Conservation (phyloP, 1,140 invertebrate species). For the Penaeus chinensis region DNA sequence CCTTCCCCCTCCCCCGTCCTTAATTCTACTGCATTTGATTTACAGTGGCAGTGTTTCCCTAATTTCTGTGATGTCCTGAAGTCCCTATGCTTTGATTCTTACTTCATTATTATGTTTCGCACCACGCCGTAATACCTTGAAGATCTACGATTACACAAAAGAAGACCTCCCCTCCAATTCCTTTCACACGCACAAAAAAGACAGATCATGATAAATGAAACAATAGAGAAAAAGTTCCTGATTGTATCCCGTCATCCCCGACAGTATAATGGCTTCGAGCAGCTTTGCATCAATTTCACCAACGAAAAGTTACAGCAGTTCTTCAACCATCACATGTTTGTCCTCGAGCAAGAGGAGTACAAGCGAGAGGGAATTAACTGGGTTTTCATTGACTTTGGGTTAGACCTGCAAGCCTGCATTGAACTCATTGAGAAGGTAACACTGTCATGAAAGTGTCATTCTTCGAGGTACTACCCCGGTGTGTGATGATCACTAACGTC, state of each 20-base stretch:
- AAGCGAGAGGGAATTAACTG: slow-evolving; percentile 82
- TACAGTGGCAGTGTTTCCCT: no score
- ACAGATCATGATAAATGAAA: no score
- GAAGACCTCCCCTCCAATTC: no score
- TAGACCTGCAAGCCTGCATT: slow-evolving; percentile 96
- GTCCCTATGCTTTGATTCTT: no score
- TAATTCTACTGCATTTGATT: no score
- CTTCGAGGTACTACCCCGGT: not conserved
- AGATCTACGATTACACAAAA: no score
- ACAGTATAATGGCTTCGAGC: slow-evolving; percentile 96
- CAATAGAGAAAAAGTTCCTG: no score
- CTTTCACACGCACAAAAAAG: no score
- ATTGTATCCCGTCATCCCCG: slow-evolving; percentile 32
- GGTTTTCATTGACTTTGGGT: slow-evolving; percentile 97
- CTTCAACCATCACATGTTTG: slow-evolving; percentile 99
- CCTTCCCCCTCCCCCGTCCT: no score
- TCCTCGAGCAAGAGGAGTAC: slow-evolving; percentile 83
- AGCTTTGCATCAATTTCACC: slow-evolving; percentile 98
- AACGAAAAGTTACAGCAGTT: slow-evolving; percentile 98
- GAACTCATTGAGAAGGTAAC: slow-evolving; percentile 96
- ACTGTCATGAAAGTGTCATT: not conserved
- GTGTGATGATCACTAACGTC: slow-evolving; percentile 12
- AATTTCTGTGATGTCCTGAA: no score
- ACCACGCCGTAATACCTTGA: no score
- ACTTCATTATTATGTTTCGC: no score